Conservation (phyloP, 2,113 vertebrate genomes). For the Galeopterus variegatus region DNA sequence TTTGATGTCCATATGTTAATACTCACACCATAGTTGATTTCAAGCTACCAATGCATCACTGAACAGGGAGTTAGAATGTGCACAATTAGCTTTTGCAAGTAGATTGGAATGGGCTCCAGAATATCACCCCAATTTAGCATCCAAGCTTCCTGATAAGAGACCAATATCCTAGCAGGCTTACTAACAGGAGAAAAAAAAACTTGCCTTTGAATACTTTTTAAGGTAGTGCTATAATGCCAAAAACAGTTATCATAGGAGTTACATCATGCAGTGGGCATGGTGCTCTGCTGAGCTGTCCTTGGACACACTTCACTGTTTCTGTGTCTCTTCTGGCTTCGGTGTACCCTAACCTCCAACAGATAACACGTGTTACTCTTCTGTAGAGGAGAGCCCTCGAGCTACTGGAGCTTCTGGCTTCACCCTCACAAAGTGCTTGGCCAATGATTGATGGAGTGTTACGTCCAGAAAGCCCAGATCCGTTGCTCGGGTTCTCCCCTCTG, state of each 20-base stretch:
- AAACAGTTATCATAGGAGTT: not conserved
- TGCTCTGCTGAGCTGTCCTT: not conserved
- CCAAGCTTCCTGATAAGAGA: not conserved
- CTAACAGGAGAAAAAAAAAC: not conserved
- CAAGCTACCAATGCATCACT: not conserved
- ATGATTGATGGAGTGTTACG: not conserved
- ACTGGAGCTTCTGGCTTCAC: not conserved
- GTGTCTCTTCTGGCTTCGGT: not conserved
- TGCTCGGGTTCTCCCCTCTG: not conserved
- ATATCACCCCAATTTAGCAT: not conserved
- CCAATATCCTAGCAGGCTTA: not conserved
- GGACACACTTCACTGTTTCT: not conserved
- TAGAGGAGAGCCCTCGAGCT: not conserved
- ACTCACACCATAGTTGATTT: not conserved
- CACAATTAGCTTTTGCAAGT: not conserved
- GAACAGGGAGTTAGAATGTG: not conserved
- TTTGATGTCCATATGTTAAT: not conserved
- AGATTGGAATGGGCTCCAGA: not conserved
- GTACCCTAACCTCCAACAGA: not conserved
- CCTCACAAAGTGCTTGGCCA: not conserved
- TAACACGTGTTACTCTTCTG: not conserved
- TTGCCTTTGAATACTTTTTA: not conserved
- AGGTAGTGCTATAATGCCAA: not conserved
- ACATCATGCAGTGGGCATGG: accelerated
- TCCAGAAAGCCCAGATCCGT: not conserved